Evolutionary conservation across 2,888 invertebrate genomes (phyloP), one percentile per base, ranked within the genome.

Genomic region (Orthonevra nobilis): DNA sequence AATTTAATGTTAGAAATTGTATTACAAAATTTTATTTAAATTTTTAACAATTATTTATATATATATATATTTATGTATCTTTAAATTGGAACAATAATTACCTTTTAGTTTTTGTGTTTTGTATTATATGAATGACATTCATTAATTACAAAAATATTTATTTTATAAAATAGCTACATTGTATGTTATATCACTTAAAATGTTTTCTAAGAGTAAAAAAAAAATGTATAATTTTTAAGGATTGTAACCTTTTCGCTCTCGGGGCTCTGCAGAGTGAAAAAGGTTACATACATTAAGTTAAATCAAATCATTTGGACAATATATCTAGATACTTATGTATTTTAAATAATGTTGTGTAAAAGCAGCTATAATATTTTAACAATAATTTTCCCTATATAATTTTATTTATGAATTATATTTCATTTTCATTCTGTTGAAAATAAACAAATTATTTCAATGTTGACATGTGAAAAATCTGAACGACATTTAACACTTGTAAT

Each of bases 201-300:
- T 30, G n/a, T 30, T 5, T 4, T 23, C 23, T 23, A 32, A 19
- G 14, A 17, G 17, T n/a, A 44, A 30, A 23, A n/a, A 38, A 1
- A 40, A 38, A 46, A 15, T n/a, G n/a, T n/a, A n/a, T n/a, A n/a
- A n/a, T n/a, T n/a, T n/a, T n/a, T n/a, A 28, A 26, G n/a, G 9
- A 26, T 15, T 3, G 69, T 14, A 81, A 79, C 79, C 70, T 66
- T 56, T 40, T 68, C 66, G 28, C 81, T 81, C 81, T 70, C 63
- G 81, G 81, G 81, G 81, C 81, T 81, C 81, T 50, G 10, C 23
- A 70, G 58, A 81, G 81, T 64, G 73, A 70, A 66, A 36, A 54
- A 64, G 56, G 79, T 81, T 70, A 79, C 61, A 54, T 50, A n/a
- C 10, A 68, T 3, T 12, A 40, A 56, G 42, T 4, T 7, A 28